These are phyloP conservation scores for Natrix natrix DNA, from an alignment of 2,797 vertebrate species.

Conservation along the genomic window DNA sequence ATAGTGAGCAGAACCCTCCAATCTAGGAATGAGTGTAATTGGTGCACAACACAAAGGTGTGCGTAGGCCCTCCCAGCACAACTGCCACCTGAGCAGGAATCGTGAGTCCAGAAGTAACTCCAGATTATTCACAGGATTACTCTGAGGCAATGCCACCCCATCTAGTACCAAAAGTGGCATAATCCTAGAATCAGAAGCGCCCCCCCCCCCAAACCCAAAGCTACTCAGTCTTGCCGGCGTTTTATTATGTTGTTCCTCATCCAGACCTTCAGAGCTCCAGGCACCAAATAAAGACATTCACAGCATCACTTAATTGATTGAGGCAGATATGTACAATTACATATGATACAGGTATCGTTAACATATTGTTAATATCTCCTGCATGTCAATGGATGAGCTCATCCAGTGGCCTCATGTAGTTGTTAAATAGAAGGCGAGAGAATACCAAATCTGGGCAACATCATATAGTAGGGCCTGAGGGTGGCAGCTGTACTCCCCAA, in stretches of 20 bases:
- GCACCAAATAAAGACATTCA: background rate
- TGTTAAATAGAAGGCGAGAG: background rate
- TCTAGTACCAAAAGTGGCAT: background rate
- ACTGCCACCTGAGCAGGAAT: background rate
- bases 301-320: background rate
- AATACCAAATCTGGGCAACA: background rate
- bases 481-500: background rate
- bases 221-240: background rate
- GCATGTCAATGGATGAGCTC: background rate
- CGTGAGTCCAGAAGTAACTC: background rate
- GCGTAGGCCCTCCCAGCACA: background rate
- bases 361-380: background rate
- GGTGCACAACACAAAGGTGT: background rate
- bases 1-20: background rate
- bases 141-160: background rate
- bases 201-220: background rate
- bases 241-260: background rate
- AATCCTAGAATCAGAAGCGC: background rate
- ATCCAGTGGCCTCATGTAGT: background rate
- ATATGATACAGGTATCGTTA: background rate
- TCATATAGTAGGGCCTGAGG: background rate
- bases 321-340: background rate
- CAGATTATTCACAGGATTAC: background rate
- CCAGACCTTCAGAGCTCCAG: background rate
- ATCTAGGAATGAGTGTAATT: background rate